Evolutionary conservation across 2,888 invertebrate genomes (phyloP).

Genomic region (Cryptocheilus praepositus): DNA sequence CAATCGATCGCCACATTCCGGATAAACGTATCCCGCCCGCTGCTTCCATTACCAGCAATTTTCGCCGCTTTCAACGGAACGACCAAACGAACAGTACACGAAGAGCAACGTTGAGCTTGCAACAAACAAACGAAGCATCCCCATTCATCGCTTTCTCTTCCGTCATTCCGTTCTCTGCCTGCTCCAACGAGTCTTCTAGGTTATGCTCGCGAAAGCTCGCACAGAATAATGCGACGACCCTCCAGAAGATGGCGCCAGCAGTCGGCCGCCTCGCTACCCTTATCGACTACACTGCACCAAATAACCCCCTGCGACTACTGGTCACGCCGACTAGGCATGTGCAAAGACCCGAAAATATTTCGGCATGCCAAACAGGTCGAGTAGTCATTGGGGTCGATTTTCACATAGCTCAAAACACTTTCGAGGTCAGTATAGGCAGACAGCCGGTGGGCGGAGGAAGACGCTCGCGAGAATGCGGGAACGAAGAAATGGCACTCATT

Average conservation of each 20-base stretch:
- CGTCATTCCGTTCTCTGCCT: too few relatives aligned
- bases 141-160: too few relatives aligned
- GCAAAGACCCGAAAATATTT: slow-evolving; percentile 39
- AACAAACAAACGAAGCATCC: too few relatives aligned
- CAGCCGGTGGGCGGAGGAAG: not conserved
- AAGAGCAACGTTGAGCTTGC: too few relatives aligned
- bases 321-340: slow-evolving; percentile 31
- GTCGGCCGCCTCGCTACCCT: slow-evolving; percentile 40
- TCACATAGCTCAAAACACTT: slow-evolving; percentile 27
- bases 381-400: slow-evolving; percentile 39
- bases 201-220: slow-evolving; percentile 3
- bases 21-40: too few relatives aligned
- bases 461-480: not conserved
- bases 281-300: slow-evolving; percentile 66
- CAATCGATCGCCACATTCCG: too few relatives aligned
- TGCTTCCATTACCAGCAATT: too few relatives aligned
- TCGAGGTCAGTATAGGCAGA: slow-evolving; percentile 21
- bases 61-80: too few relatives aligned
- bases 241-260: slow-evolving; percentile 52
- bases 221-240: slow-evolving; percentile 9
- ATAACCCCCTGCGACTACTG: slow-evolving; percentile 34
- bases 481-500: not conserved
- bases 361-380: slow-evolving; percentile 36
- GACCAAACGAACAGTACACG: too few relatives aligned
- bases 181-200: not conserved